These are phyloP conservation scores for Hoplodrina ambigua DNA, from an alignment of 2,888 invertebrate species.

Conservation along the genomic window DNA sequence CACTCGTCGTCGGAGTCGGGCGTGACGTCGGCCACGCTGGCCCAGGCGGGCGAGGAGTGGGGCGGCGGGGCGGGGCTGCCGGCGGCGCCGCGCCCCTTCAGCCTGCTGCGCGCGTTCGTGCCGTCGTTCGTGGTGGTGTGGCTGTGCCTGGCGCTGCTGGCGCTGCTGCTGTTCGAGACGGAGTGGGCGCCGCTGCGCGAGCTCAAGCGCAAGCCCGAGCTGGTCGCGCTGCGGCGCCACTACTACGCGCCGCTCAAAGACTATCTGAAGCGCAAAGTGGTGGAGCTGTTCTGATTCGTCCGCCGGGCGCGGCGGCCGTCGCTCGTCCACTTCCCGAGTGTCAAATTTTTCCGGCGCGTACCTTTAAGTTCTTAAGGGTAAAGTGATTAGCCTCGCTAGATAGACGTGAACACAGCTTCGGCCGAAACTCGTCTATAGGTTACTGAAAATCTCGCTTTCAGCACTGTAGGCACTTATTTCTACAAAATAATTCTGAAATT, in stretches of 20 bases:
- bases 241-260: constrained; percentile 96
- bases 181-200: constrained; percentile 93
- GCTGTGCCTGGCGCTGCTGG: constrained; percentile 92
- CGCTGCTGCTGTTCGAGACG: constrained; percentile 94
- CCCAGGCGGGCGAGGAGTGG: constrained; percentile 66
- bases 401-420: constrained; percentile 16
- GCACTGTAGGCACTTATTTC: constrained; percentile 7
- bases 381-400: constrained; percentile 30
- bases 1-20: constrained; percentile 95
- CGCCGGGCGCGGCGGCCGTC: constrained; percentile 43
- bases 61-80: constrained; percentile 65
- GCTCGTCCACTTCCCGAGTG: constrained; percentile 72
- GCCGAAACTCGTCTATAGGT: constrained; percentile 3
- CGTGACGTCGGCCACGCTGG: constrained; percentile 84
- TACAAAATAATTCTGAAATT: constrained; percentile 26
- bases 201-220: constrained; percentile 94
- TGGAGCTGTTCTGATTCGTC: constrained; percentile 91
- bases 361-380: constrained; percentile 67
- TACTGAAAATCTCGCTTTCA: constrained; percentile 15
- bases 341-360: constrained; percentile 78
- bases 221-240: constrained; percentile 93
- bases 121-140: constrained; percentile 95
- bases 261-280: constrained; percentile 92
- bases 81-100: constrained; percentile 86
- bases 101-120: constrained; percentile 93